These are phyloP conservation scores for Parazoanthus darwini DNA, from an alignment of 92 coral and sea anemone genomes.

Conservation along the genomic window DNA sequence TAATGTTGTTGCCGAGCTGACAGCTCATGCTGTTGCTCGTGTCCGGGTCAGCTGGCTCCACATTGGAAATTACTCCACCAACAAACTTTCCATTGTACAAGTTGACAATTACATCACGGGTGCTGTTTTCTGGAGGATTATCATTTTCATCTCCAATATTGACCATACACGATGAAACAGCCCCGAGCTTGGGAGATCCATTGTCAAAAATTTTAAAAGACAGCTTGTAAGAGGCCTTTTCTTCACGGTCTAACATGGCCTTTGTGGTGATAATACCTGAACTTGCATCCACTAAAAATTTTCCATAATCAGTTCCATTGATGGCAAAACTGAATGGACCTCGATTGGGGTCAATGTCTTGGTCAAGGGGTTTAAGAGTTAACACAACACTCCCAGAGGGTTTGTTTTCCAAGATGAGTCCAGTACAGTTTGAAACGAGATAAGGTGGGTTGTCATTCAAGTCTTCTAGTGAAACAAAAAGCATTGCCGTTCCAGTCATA, in stretches of 20 bases:
- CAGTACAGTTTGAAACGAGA: slow-evolving; percentile 67
- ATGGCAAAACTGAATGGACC: slow-evolving; percentile 83
- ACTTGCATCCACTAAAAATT: slow-evolving; percentile 64
- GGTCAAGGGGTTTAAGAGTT: slow-evolving; percentile 75
- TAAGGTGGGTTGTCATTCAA: slow-evolving; percentile 91
- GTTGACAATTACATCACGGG: slow-evolving; percentile 81
- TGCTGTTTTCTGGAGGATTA: slow-evolving; percentile 72
- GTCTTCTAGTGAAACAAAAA: slow-evolving; percentile 74
- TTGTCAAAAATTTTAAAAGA: slow-evolving; percentile 71
- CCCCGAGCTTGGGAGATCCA: slow-evolving; percentile 68
- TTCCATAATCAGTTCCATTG: slow-evolving; percentile 63
- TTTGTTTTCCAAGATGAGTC: slow-evolving; percentile 72
- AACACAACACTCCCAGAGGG: slow-evolving; percentile 66
- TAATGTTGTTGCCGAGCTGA: slow-evolving; percentile 43
- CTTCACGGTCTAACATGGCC: slow-evolving; percentile 76
- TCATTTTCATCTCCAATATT: slow-evolving; percentile 84
- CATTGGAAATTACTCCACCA: slow-evolving; percentile 78
- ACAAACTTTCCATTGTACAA: slow-evolving; percentile 66
- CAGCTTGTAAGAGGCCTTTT: slow-evolving; percentile 55
- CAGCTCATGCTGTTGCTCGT: slow-evolving; percentile 75
- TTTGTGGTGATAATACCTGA: slow-evolving; percentile 72
- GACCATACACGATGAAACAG: slow-evolving; percentile 70
- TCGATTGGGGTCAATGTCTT: slow-evolving; percentile 78
- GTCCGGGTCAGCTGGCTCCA: slow-evolving; percentile 89
- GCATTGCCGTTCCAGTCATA: slow-evolving; percentile 77